Evolutionary conservation across 35 echinoderm and acorn worm species (phyloP).

Genomic region (Hemicentrotus pulcherrimus): DNA sequence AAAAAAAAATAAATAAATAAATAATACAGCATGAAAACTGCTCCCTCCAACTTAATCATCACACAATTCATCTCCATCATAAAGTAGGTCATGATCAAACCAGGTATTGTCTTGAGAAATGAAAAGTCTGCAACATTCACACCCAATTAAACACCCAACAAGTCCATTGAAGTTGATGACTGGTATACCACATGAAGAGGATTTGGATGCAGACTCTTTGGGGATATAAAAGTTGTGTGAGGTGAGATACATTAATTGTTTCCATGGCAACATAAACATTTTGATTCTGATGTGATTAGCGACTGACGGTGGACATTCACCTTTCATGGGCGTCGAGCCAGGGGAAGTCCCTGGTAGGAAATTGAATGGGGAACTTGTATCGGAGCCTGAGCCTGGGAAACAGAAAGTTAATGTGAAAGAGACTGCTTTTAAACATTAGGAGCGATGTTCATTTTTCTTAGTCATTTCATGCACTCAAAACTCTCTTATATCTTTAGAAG

Average conservation of each 20-base stretch:
- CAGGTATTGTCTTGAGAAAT: not conserved
- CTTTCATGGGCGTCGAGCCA: not conserved
- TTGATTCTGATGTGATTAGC: not conserved
- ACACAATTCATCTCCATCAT: not conserved
- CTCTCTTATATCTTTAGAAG: too few relatives aligned
- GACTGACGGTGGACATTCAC: not conserved
- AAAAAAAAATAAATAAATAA: too few relatives aligned
- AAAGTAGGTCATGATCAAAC: not conserved
- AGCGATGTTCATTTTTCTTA: not conserved
- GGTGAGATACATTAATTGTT: slow-evolving; percentile 1
- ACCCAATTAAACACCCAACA: not conserved
- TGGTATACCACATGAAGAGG: not conserved
- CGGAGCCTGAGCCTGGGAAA: not conserved
- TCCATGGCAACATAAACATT: not conserved
- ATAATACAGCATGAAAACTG: too few relatives aligned
- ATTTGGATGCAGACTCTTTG: slow-evolving; percentile 2
- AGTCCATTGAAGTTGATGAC: not conserved
- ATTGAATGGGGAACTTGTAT: not conserved
- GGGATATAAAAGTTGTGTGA: not conserved
- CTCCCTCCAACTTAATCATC: too few relatives aligned
- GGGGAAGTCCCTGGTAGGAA: not conserved
- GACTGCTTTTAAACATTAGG: not conserved
- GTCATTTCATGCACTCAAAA: too few relatives aligned
- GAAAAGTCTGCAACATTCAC: not conserved
- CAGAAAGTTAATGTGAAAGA: not conserved